Percentiles rank a stretch among this genome's conserved stretches.
phyloP scores from a whole-genome alignment of 2,888 invertebrate species.

The Lepidochitona cinerea region DNA sequence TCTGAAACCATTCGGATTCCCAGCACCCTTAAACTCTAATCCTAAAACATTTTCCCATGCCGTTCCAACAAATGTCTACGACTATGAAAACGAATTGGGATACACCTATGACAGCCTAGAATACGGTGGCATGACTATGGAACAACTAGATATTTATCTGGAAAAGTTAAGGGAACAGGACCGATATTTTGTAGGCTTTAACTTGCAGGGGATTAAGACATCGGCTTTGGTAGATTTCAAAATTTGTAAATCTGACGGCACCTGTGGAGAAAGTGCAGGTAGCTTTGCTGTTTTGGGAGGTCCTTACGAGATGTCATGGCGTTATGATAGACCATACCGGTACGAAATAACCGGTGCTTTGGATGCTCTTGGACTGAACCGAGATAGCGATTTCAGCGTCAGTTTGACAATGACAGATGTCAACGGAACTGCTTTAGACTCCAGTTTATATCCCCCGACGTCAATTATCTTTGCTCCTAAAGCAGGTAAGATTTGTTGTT shows the following conservation, averaged over 20 bases:
- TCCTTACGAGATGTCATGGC: slow-evolving; percentile 21
- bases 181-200: slow-evolving; percentile 31
- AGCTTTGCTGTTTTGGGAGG: slow-evolving; percentile 22
- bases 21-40: slow-evolving; percentile 33
- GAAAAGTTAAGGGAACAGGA: slow-evolving; percentile 11
- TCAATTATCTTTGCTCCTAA: slow-evolving; percentile 10
- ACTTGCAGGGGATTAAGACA: slow-evolving; percentile 26
- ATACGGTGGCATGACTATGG: slow-evolving; percentile 33
- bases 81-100: slow-evolving; percentile 29
- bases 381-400: slow-evolving; percentile 4
- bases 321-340: slow-evolving; percentile 16
- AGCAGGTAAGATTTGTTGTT: slow-evolving; percentile 6
- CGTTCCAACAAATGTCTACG: slow-evolving; percentile 29
- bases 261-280: slow-evolving; percentile 11
- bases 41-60: slow-evolving; percentile 27
- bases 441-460: slow-evolving; percentile 11
- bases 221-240: slow-evolving; percentile 22
- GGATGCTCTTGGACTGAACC: neutral
- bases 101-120: slow-evolving; percentile 34
- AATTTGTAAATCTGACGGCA: slow-evolving; percentile 11
- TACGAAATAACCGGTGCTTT: slow-evolving; percentile 18
- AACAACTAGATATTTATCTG: slow-evolving; percentile 27
- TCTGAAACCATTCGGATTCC: slow-evolving; percentile 35
- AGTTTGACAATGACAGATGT: slow-evolving; percentile 6
- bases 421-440: slow-evolving; percentile 9